These are phyloP conservation scores for Cryptoleucopteryx plumbea DNA, from an alignment of 2,113 vertebrate species.

Conservation along the genomic window DNA sequence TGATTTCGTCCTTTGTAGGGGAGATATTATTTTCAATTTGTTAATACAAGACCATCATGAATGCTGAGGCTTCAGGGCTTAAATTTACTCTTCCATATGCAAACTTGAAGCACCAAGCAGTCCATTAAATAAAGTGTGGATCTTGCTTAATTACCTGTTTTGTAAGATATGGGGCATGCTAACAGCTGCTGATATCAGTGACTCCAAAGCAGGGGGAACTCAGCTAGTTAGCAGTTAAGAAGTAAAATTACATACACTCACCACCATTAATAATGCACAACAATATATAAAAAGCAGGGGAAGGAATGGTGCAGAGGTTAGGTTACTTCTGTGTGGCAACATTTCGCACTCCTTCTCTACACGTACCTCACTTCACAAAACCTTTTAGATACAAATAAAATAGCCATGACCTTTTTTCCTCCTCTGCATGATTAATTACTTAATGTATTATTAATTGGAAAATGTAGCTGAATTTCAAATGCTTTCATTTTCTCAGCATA, in stretches of 20 bases:
- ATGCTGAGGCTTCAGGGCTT: not conserved
- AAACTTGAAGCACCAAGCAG: not conserved
- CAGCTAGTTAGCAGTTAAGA: not conserved
- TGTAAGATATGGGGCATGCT: not conserved
- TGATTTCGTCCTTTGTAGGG: not conserved
- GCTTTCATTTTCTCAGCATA: constrained; percentile 87
- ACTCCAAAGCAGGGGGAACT: not conserved
- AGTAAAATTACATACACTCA: not conserved
- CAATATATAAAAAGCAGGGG: not conserved
- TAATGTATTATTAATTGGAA: constrained; percentile 94
- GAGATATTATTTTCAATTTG: not conserved
- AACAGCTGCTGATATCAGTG: not conserved
- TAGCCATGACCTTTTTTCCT: constrained; percentile 75
- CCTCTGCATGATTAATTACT: constrained; percentile 93
- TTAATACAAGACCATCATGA: not conserved
- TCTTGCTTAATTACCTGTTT: not conserved
- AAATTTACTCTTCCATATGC: not conserved
- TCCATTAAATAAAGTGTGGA: not conserved
- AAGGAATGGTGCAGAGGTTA: not conserved
- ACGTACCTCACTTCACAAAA: constrained; percentile 8
- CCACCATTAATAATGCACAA: not conserved
- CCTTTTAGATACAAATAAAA: constrained; percentile 66
- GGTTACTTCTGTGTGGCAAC: constrained; percentile 12
- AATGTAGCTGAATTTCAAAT: constrained; percentile 85
- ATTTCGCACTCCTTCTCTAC: not conserved